These are phyloP conservation scores for Hydroisotoma schaefferi DNA, from an alignment of 2,888 invertebrate genomes.

Conservation along the genomic window DNA sequence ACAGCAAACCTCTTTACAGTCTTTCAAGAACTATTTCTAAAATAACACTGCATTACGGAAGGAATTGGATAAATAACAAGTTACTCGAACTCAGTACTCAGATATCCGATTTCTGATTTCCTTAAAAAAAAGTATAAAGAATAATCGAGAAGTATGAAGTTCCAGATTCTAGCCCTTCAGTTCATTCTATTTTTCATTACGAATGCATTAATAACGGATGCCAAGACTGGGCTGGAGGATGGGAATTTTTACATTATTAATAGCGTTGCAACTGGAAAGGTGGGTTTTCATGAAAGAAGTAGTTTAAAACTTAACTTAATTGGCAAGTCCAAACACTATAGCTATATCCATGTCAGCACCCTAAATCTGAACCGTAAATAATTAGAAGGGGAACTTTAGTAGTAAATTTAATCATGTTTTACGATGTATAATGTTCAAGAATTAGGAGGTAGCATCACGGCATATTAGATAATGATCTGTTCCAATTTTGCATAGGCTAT, in stretches of 20 bases:
- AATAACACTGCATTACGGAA: too few species aligned
- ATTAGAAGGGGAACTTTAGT: not conserved
- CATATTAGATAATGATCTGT: not conserved
- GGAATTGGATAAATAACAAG: too few species aligned
- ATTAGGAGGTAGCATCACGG: too few species aligned
- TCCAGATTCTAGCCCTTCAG: not conserved
- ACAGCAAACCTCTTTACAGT: too few species aligned
- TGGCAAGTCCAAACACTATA: too few species aligned
- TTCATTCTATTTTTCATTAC: not conserved
- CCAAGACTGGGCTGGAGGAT: slow-evolving; percentile 17
- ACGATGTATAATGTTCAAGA: not conserved
- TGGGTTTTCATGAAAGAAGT: not conserved
- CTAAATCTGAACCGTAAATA: too few species aligned
- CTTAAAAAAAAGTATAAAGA: too few species aligned
- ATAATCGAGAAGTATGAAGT: too few species aligned
- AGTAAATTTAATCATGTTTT: not conserved
- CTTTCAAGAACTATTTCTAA: too few species aligned
- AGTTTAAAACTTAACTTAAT: not conserved
- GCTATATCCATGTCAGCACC: too few species aligned
- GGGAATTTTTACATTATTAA: slow-evolving; percentile 31
- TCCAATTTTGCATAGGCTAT: slow-evolving; percentile 18
- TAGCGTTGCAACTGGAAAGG: slow-evolving; percentile 26
- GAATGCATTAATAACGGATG: not conserved
- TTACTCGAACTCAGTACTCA: too few species aligned
- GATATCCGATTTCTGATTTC: too few species aligned